Conservation (phyloP, 2,797 vertebrate species). For the Aulostomus chinensis region DNA sequence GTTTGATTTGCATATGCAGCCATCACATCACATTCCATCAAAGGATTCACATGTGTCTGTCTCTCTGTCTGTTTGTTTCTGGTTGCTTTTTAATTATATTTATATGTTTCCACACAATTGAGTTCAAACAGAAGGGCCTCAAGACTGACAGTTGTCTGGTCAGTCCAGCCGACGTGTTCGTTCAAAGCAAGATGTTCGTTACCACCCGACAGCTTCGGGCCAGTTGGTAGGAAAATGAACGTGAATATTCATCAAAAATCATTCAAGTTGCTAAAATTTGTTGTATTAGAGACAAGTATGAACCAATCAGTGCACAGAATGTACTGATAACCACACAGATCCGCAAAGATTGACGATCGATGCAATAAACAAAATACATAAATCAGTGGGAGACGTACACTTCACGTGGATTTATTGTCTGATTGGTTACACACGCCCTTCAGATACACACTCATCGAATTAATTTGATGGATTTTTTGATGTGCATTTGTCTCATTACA, state of each 20-base stretch:
- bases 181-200: background rate
- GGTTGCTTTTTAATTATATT: constrained; percentile 3
- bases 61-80: constrained; percentile 9
- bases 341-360: background rate
- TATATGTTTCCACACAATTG: background rate
- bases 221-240: background rate
- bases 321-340: no score
- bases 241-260: no score
- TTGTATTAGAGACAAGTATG: no score
- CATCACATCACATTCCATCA: constrained; percentile 40
- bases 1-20: constrained; percentile 45
- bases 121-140: constrained; percentile 3
- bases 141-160: background rate
- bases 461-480: no score
- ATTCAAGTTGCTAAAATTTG: no score
- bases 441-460: no score
- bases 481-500: background rate
- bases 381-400: no score
- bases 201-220: background rate
- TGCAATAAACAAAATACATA: background rate
- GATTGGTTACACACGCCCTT: no score
- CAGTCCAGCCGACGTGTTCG: background rate
- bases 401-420: no score
- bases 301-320: background rate
- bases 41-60: background rate